Evolutionary conservation across 1,140 invertebrate genomes (phyloP).

Genomic region (Leptinotarsa lineolata): DNA sequence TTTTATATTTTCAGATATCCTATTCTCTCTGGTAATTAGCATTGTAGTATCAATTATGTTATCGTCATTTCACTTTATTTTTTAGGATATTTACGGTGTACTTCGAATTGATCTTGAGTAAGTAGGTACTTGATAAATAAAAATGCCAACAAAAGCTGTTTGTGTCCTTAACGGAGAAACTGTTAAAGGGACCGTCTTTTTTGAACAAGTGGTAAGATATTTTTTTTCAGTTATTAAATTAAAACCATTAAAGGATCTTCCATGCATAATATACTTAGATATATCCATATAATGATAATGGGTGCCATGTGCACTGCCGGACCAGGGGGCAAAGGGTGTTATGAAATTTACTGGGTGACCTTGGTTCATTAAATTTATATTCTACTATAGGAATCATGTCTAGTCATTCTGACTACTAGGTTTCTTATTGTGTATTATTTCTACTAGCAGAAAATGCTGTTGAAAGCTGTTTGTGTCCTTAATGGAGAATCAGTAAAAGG

Average conservation of each 20-base stretch:
- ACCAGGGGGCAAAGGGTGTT: background rate
- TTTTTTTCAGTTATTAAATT: background rate
- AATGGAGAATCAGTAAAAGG: slow-evolving; percentile 77
- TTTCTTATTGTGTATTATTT: background rate
- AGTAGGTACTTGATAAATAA: slow-evolving; percentile 24
- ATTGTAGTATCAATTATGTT: no score
- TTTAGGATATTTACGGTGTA: no score
- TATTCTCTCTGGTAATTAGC: no score
- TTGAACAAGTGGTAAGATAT: slow-evolving; percentile 72
- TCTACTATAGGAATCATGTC: background rate
- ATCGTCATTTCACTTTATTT: no score
- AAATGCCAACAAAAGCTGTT: slow-evolving; percentile 71
- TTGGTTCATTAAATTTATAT: background rate
- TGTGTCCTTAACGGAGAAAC: slow-evolving; percentile 81
- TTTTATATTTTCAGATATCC: no score
- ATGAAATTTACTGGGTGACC: background rate
- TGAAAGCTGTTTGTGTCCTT: slow-evolving; percentile 83
- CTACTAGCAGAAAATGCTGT: background rate
- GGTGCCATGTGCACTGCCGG: background rate
- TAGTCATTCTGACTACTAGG: background rate
- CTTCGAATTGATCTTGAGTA: no score
- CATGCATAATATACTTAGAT: background rate
- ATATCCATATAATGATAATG: background rate
- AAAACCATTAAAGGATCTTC: background rate
- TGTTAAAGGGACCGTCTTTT: slow-evolving; percentile 76